Percentiles rank a stretch among this genome's conserved stretches.
phyloP scores from a whole-genome alignment of 2,113 vertebrate genomes.

The Elaphurus davidianus region DNA sequence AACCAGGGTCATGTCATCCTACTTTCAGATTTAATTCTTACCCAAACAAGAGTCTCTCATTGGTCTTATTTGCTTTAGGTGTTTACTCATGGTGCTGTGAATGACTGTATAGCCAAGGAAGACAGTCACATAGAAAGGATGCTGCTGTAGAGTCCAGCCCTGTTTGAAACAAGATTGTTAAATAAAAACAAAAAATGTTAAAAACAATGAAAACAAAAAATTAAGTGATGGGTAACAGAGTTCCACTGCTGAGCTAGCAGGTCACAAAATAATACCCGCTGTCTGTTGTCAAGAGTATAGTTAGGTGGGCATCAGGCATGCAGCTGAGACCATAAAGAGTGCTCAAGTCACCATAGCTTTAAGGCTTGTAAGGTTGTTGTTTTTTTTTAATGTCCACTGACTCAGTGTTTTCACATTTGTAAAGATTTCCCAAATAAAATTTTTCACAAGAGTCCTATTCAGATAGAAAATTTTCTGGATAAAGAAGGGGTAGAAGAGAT shows the following conservation, averaged over 20 bases:
- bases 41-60: background rate
- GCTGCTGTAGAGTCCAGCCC: fast-evolving
- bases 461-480: background rate
- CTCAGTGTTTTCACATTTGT: background rate
- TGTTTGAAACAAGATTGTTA: background rate
- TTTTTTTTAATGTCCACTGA: background rate
- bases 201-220: background rate
- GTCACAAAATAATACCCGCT: background rate
- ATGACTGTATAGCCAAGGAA: background rate
- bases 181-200: background rate
- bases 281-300: fast-evolving
- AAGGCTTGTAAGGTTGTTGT: background rate
- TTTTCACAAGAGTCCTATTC: background rate
- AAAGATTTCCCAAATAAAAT: background rate
- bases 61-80: background rate
- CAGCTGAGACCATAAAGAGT: background rate
- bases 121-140: background rate
- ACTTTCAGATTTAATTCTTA: background rate
- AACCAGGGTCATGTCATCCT: background rate
- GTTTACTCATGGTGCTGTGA: background rate
- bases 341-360: background rate
- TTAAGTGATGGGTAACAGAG: background rate
- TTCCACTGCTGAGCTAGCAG: background rate
- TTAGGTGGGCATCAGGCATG: background rate
- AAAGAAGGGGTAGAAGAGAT: background rate